Conservation (phyloP, 2,888 invertebrate genomes). For the Chloroclysta siterata region DNA sequence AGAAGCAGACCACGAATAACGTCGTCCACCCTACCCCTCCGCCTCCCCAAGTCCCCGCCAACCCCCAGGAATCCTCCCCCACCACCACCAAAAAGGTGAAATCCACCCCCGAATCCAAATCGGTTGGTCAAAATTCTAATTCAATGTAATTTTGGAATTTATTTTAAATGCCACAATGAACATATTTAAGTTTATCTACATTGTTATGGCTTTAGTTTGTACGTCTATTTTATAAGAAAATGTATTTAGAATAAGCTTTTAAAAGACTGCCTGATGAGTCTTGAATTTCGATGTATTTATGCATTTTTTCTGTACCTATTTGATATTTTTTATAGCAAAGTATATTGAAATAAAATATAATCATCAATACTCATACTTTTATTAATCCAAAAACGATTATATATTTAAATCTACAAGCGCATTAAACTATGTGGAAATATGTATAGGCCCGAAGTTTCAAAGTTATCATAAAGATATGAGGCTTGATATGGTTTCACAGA, state of each 20-base stretch:
- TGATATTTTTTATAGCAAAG: slow-evolving; percentile 46
- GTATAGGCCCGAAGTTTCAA: slow-evolving; percentile 34
- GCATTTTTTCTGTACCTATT: slow-evolving; percentile 51
- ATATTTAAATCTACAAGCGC: slow-evolving; percentile 36
- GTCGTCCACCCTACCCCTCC: slow-evolving; percentile 51
- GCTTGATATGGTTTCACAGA: slow-evolving; percentile 35
- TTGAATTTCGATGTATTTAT: slow-evolving; percentile 60
- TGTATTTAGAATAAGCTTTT: slow-evolving; percentile 48
- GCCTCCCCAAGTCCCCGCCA: slow-evolving; percentile 42
- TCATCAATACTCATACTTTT: slow-evolving; percentile 37
- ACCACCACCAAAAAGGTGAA: slow-evolving; percentile 66
- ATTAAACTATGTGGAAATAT: slow-evolving; percentile 27
- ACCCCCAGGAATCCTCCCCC: slow-evolving; percentile 52
- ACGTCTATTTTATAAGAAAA: slow-evolving; percentile 48
- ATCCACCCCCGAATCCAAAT: slow-evolving; percentile 72
- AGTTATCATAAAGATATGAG: slow-evolving; percentile 35
- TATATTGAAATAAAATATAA: slow-evolving; percentile 42
- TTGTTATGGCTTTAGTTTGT: slow-evolving; percentile 67
- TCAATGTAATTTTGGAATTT: slow-evolving; percentile 30
- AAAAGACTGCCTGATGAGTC: slow-evolving; percentile 59
- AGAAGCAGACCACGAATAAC: slow-evolving; percentile 38
- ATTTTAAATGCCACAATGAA: slow-evolving; percentile 58
- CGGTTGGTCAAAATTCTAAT: slow-evolving; percentile 53
- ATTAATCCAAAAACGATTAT: slow-evolving; percentile 38
- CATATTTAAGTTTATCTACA: slow-evolving; percentile 62